phyloP scores from a whole-genome alignment of 2,797 vertebrate species.

The Rhynchonycteris naso region DNA sequence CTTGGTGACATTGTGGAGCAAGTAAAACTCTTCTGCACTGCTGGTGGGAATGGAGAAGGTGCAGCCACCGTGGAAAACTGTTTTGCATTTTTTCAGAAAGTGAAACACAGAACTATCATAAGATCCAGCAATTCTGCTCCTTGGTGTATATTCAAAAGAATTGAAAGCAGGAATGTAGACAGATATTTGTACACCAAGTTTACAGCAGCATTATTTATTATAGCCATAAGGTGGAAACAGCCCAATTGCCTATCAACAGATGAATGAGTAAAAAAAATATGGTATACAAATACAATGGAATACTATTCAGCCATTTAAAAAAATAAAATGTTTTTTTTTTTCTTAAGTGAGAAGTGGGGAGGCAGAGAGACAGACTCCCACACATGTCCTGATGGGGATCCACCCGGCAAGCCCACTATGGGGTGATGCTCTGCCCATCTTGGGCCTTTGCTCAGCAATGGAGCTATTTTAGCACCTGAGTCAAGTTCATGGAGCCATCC shows the following conservation, averaged over 20 bases:
- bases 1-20: background rate
- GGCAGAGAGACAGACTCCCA: no score
- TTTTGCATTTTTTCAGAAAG: background rate
- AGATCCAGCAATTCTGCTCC: background rate
- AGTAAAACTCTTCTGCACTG: background rate
- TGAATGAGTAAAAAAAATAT: background rate
- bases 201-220: background rate
- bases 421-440: no score
- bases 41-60: background rate
- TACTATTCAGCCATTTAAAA: background rate
- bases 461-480: no score
- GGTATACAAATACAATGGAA: background rate
- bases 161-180: background rate
- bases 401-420: no score
- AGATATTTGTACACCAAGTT: background rate
- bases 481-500: no score
- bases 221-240: background rate
- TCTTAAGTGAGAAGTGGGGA: no score
- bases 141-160: background rate
- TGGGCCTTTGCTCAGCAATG: no score
- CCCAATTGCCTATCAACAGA: background rate
- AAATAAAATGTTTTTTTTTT: background rate
- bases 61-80: background rate
- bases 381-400: no score
- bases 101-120: background rate